Conservation (phyloP, 2,797 vertebrate genomes). For the Platalea minor region DNA sequence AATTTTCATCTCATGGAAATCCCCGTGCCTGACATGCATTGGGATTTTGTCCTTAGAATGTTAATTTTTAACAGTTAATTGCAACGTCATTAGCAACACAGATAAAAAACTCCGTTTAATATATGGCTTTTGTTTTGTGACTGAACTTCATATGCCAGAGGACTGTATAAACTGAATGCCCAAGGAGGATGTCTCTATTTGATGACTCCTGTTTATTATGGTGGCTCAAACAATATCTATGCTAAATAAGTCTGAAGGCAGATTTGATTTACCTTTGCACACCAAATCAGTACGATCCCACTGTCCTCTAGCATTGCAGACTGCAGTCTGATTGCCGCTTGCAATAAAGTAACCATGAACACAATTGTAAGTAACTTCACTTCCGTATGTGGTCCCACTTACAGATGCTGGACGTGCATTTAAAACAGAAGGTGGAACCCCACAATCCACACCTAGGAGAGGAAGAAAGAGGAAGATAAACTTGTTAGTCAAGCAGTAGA, state of each 20-base stretch:
- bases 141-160: background rate
- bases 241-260: background rate
- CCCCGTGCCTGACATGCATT: background rate
- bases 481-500: background rate
- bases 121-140: background rate
- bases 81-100: background rate
- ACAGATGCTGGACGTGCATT: background rate
- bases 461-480: background rate
- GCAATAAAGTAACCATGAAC: conserved; percentile 22
- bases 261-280: conserved; percentile 60
- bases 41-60: background rate
- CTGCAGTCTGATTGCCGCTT: background rate
- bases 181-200: background rate
- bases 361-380: conserved; percentile 44
- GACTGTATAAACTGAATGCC: background rate
- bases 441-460: conserved; percentile 62
- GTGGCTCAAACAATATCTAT: background rate
- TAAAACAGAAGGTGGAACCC: conserved; percentile 46
- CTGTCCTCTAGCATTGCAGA: conserved; percentile 48
- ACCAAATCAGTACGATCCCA: conserved; percentile 59
- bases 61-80: background rate
- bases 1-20: background rate
- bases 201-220: background rate
- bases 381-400: conserved; percentile 42
- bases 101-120: background rate